phyloP scores from a whole-genome alignment of 2,888 invertebrate species.

The Cyclophora albipunctata region DNA sequence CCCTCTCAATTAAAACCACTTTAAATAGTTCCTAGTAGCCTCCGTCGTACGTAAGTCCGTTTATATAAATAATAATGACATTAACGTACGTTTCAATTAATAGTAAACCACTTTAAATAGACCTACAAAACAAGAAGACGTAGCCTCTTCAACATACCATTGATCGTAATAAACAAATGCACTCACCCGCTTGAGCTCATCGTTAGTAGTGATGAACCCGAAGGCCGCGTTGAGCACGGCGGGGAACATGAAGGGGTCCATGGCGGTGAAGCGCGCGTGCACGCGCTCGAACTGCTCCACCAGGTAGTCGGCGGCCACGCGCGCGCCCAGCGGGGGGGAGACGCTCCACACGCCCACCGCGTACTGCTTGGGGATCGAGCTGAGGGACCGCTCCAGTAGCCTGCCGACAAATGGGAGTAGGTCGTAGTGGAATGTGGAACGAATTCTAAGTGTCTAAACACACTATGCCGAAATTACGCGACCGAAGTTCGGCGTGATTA shows the following conservation, averaged over 20 bases:
- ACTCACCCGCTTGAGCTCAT: constrained; percentile 50
- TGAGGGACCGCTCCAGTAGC: constrained; percentile 53
- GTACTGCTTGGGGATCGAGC: constrained; percentile 57
- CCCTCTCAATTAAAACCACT: too few species aligned
- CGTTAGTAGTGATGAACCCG: constrained; percentile 42
- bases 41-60: too few species aligned
- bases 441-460: too few species aligned
- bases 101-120: too few species aligned
- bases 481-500: too few species aligned
- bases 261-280: constrained; percentile 40
- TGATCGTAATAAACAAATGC: too few species aligned
- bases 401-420: constrained; percentile 24
- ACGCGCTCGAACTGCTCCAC: constrained; percentile 81
- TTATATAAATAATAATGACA: too few species aligned
- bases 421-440: neutral
- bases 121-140: too few species aligned
- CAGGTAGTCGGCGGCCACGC: constrained; percentile 84
- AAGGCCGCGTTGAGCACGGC: constrained; percentile 52
- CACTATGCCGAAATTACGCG: too few species aligned
- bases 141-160: too few species aligned
- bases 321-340: constrained; percentile 63
- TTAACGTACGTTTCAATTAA: too few species aligned
- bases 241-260: constrained; percentile 61
- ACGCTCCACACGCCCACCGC: constrained; percentile 55
- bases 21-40: too few species aligned